A percentile compares a stretch with the other conserved stretches of the same genome.
Conservation (phyloP, 2,797 vertebrate genomes). For the Anguilla obscura region DNA sequence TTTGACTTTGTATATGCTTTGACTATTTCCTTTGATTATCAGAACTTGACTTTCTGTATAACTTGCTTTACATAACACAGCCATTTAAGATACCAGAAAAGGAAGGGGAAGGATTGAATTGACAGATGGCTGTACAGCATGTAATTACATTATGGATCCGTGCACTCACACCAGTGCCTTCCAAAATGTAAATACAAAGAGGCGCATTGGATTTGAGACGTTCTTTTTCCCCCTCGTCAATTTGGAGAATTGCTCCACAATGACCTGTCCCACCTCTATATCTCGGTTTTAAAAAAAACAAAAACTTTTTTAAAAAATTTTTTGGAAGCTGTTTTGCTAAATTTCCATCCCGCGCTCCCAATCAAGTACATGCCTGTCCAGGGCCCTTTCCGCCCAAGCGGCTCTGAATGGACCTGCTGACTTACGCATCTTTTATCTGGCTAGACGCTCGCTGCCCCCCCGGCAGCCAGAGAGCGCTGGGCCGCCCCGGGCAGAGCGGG, state of each 20-base stretch:
- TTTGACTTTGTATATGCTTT: neutral
- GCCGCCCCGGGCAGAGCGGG: neutral
- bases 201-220: neutral
- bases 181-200: neutral
- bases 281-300: neutral
- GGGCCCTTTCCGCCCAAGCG: constrained; percentile 57
- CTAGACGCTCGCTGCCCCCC: constrained; percentile 45
- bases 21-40: neutral
- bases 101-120: neutral
- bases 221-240: neutral
- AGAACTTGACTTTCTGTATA: neutral
- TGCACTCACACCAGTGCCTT: neutral
- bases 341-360: constrained; percentile 30
- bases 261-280: neutral
- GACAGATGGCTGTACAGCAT: neutral
- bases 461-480: neutral
- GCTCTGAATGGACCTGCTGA: constrained; percentile 61
- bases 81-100: neutral
- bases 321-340: constrained; percentile 6
- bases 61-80: neutral
- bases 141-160: neutral
- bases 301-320: neutral
- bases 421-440: constrained; percentile 56
- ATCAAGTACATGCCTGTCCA: constrained; percentile 54
- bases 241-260: neutral